Evolutionary conservation across 2,113 vertebrate species (phyloP), one percentile per base, ranked within the genome.

Genomic region (Sander lucioperca): DNA sequence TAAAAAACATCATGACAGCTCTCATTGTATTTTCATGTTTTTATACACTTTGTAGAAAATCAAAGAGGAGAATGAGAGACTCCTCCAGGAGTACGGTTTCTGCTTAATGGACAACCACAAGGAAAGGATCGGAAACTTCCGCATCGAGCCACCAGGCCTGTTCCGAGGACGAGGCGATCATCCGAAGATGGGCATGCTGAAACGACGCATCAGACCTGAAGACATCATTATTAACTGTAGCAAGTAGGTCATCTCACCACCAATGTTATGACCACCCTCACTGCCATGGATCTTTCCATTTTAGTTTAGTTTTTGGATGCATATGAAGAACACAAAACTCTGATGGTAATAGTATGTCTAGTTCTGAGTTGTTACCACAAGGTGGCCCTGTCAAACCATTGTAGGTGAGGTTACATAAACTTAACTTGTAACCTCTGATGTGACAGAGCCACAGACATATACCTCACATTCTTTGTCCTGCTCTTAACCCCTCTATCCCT

Each of bases 141-240:
- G 97, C 86, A 99, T 99, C 74, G 98, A 99, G 58, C 98, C 98
- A 0, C 98, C 98, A 0, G 98, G 98, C 47, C 96, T 99, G 50
- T 99, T 99, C 91, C 94, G 97, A 67, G 98, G 98, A 69, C 96
- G 98, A 67, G 98, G 98, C 5, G 97, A 99, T 93, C 98, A 99
- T 86, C 98, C 98, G 5, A 99, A 99, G 86, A 99, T 99, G 97
- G 98, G 98, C 83, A 99, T 98, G 96, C 88, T 99, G 89, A 99
- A 99, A 88, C 96, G 96, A 30, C 96, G 98, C 85, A 97, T 98
- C 86, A 95, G 97, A 93, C 98, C 98, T 0, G 94, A 98, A 82
- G 96, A 99, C 87, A 97, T 99, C 90, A 99, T 99, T 89, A 99
- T 99, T 73, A 99, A 99, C 94, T 99, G 98, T 91, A 99, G 98